Evolutionary conservation across 2,797 vertebrate genomes (phyloP).

Genomic region (Falco novaeseelandiae): DNA sequence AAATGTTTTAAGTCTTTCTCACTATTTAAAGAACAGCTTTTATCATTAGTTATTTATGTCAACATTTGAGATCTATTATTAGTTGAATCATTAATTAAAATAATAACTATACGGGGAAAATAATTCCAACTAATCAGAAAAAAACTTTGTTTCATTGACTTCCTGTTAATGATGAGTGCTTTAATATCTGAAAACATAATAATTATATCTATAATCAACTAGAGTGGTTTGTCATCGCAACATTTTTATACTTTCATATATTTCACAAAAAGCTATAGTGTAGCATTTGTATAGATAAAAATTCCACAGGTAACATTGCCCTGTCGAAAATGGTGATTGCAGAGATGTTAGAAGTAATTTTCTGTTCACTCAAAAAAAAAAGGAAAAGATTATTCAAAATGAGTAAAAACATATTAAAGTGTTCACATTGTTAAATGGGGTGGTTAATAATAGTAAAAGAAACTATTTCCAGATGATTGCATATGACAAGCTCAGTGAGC

Average conservation of each 20-base stretch:
- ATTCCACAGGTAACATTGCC: neutral
- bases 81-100: neutral
- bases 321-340: neutral
- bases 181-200: neutral
- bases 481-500: neutral
- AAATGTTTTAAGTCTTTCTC: neutral
- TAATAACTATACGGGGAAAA: neutral
- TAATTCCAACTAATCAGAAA: neutral
- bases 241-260: neutral
- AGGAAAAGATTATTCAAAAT: neutral
- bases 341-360: neutral
- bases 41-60: neutral
- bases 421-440: slow-evolving; percentile 27
- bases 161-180: neutral
- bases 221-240: neutral
- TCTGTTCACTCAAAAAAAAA: neutral
- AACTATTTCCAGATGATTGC: slow-evolving; percentile 21
- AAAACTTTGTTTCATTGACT: neutral
- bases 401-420: neutral
- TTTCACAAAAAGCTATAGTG: neutral
- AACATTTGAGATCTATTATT: neutral
- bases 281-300: neutral
- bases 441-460: slow-evolving; percentile 24
- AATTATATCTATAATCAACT: neutral
- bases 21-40: neutral